These are phyloP conservation scores for Drosophila seguyi DNA, from an alignment of 1,140 invertebrate genomes.

Conservation along the genomic window DNA sequence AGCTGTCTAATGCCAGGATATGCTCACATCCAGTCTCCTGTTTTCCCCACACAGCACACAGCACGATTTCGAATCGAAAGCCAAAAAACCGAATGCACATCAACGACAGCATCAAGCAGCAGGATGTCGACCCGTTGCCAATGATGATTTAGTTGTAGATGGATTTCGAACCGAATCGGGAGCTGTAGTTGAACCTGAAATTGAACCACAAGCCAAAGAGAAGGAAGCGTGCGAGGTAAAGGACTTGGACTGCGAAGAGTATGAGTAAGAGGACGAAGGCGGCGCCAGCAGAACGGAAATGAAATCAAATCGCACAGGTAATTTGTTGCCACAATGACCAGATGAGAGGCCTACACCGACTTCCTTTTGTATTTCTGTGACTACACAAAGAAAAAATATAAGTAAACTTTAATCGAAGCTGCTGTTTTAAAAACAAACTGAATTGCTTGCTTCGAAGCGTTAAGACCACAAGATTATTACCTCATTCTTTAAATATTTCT, in stretches of 20 bases:
- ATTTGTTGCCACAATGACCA: slow-evolving; percentile 70
- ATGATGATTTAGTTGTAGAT: slow-evolving; percentile 45
- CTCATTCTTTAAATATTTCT: background rate
- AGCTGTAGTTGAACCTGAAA: slow-evolving; percentile 25
- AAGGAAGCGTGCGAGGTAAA: slow-evolving; percentile 3
- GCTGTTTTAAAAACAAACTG: background rate
- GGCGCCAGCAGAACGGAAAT: slow-evolving; percentile 56
- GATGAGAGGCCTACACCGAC: slow-evolving; percentile 41
- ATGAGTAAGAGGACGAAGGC: slow-evolving; percentile 11
- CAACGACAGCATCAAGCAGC: slow-evolving; percentile 35
- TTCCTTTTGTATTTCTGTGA: slow-evolving; percentile 27
- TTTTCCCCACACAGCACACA: slow-evolving; percentile 14
- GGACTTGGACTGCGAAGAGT: slow-evolving; percentile 22
- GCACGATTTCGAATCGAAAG: slow-evolving; percentile 46
- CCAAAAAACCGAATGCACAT: slow-evolving; percentile 61
- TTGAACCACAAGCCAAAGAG: background rate
- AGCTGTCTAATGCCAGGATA: slow-evolving; percentile 67
- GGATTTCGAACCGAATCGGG: slow-evolving; percentile 21
- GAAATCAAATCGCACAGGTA: slow-evolving; percentile 80
- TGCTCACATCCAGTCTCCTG: slow-evolving; percentile 23
- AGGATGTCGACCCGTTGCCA: slow-evolving; percentile 14
- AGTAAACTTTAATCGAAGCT: too few relatives aligned
- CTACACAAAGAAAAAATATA: slow-evolving; percentile 8
- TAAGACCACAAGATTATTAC: background rate
- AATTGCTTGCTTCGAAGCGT: background rate